Conservation (phyloP, 1,140 invertebrate genomes). For the Zaprionus africanus region DNA sequence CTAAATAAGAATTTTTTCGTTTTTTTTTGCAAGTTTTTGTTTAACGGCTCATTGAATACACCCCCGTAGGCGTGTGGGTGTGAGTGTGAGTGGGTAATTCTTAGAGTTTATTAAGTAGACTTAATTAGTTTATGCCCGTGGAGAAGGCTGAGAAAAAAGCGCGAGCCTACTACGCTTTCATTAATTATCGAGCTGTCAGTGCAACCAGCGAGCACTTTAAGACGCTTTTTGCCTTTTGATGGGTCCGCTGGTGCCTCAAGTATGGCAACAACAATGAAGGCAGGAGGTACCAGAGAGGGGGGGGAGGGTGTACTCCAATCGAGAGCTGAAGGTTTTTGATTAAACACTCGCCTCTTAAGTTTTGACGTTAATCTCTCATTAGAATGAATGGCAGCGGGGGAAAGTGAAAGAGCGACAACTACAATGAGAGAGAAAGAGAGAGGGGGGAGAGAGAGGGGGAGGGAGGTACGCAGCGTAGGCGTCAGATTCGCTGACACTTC, state of each 20-base stretch:
- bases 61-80: not conserved
- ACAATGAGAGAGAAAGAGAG: not conserved
- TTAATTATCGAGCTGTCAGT: constrained; percentile 69
- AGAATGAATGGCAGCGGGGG: constrained; percentile 22
- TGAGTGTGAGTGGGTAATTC: constrained; percentile 34
- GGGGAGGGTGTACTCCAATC: not conserved
- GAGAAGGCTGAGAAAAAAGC: constrained; percentile 22
- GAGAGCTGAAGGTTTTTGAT: constrained; percentile 63
- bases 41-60: constrained; percentile 58
- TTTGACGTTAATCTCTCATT: constrained; percentile 80
- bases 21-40: not conserved
- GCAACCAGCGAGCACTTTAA: constrained; percentile 47
- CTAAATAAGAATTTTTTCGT: not conserved
- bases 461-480: not conserved
- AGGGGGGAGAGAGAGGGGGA: not conserved
- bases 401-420: no score
- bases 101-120: constrained; percentile 77
- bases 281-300: not conserved
- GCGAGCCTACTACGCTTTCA: constrained; percentile 71
- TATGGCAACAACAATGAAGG: constrained; percentile 48
- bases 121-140: constrained; percentile 70
- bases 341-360: constrained; percentile 76
- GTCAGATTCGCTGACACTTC: constrained; percentile 75
- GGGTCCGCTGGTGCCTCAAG: constrained; percentile 28
- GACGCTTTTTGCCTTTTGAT: constrained; percentile 75